phyloP scores from a whole-genome alignment of 1,140 invertebrate species.

The Leptopilina clavipes region DNA sequence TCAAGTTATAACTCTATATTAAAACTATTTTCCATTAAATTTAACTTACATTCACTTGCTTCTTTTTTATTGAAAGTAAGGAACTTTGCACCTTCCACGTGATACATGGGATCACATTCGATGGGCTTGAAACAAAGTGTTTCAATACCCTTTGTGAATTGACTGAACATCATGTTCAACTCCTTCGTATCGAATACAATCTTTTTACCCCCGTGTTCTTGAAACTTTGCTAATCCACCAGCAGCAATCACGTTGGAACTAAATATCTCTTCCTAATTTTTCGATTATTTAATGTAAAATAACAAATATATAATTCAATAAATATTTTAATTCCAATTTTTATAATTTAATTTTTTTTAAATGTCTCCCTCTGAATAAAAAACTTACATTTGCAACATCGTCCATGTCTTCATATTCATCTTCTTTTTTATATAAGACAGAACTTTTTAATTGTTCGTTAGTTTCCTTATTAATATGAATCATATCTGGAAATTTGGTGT shows the following conservation, averaged over 20 bases:
- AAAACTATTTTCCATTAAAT: neutral
- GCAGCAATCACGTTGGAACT: neutral
- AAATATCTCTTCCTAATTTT: neutral
- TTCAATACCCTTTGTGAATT: constrained; percentile 47
- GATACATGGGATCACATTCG: constrained; percentile 47
- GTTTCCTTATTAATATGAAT: constrained; percentile 45
- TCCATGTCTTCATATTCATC: neutral
- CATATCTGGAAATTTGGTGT: constrained; percentile 42
- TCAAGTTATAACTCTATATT: neutral
- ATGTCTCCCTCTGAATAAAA: too few relatives aligned
- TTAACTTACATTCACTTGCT: constrained; percentile 46
- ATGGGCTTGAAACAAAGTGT: constrained; percentile 54
- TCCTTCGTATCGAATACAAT: constrained; percentile 51
- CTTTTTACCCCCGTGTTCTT: constrained; percentile 40
- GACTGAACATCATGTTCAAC: constrained; percentile 17
- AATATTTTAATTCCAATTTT: neutral
- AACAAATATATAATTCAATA: neutral
- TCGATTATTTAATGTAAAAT: neutral
- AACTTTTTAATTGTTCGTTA: constrained; percentile 50
- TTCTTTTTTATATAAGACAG: neutral
- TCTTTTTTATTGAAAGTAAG: constrained; percentile 36
- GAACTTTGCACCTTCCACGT: constrained; percentile 50
- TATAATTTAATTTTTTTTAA: neutral
- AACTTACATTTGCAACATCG: neutral
- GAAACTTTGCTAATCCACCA: constrained; percentile 33